A percentile compares a stretch with the other conserved stretches of the same genome.
Evolutionary conservation across 2,113 vertebrate species (phyloP).

Genomic region (Triplophysa tibetana): DNA sequence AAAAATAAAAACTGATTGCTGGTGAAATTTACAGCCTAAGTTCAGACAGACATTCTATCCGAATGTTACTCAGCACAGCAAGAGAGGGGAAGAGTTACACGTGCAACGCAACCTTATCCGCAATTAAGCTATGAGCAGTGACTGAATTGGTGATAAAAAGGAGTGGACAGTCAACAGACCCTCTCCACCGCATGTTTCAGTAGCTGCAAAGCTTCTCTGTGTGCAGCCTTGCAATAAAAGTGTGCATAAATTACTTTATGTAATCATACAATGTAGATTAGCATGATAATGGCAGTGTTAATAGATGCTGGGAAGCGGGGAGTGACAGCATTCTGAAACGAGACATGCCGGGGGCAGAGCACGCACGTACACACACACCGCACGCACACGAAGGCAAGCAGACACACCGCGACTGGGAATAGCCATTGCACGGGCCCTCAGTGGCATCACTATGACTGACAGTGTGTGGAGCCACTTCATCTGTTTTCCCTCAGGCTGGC

Average conservation of each 20-base stretch:
- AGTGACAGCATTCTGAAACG: slow-evolving; percentile 97
- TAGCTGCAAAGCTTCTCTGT: slow-evolving; percentile 82
- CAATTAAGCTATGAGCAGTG: background rate
- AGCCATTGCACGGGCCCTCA: slow-evolving; percentile 69
- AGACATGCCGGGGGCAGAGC: slow-evolving; percentile 91
- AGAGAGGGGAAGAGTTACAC: background rate
- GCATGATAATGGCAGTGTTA: slow-evolving; percentile 99
- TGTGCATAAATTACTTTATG: slow-evolving; percentile 99
- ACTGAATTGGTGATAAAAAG: slow-evolving; percentile 27
- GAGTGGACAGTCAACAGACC: slow-evolving; percentile 31
- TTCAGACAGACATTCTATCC: background rate
- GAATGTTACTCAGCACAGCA: slow-evolving; percentile 4
- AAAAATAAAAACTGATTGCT: too few relatives aligned
- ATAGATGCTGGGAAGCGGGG: slow-evolving; percentile 98
- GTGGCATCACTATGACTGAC: slow-evolving; percentile 75
- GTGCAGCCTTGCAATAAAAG: slow-evolving; percentile 87
- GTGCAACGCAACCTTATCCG: background rate
- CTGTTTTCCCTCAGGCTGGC: slow-evolving; percentile 70
- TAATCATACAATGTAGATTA: slow-evolving; percentile 99
- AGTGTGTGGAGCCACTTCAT: slow-evolving; percentile 72
- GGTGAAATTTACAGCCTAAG: background rate
- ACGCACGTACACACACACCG: slow-evolving; percentile 73
- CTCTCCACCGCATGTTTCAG: slow-evolving; percentile 48
- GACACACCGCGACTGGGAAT: slow-evolving; percentile 72
- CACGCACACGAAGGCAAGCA: slow-evolving; percentile 33